Conservation (phyloP, 2,888 invertebrate species). For the Patella caerulea region DNA sequence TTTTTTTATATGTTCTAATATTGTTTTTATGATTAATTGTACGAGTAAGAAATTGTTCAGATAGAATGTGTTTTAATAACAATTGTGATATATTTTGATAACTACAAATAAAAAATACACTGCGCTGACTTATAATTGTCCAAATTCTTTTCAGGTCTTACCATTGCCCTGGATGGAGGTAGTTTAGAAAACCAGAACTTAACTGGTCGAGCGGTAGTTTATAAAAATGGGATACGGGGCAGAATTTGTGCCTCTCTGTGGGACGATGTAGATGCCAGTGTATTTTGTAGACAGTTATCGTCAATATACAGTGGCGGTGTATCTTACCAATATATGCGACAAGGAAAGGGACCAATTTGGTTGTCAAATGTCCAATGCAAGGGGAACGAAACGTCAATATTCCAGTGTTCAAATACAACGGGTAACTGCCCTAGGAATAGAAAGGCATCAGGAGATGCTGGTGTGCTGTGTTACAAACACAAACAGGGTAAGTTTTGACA, state of each 20-base stretch:
- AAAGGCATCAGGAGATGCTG: constrained; percentile 11
- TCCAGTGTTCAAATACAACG: constrained; percentile 41
- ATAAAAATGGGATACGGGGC: constrained; percentile 51
- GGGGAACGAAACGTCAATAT: constrained; percentile 19
- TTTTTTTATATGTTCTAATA: not conserved
- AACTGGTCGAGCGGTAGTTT: constrained; percentile 47
- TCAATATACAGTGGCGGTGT: too few relatives aligned
- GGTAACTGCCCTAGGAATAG: too few relatives aligned
- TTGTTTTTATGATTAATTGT: too few relatives aligned
- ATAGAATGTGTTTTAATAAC: too few relatives aligned
- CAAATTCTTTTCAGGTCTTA: constrained; percentile 34
- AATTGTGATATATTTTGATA: too few relatives aligned
- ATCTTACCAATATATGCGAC: too few relatives aligned
- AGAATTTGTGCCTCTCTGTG: constrained; percentile 52
- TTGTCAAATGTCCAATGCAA: constrained; percentile 23
- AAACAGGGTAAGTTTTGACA: constrained; percentile 11
- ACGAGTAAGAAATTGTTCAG: too few relatives aligned
- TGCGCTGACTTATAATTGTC: too few relatives aligned
- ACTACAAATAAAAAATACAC: too few relatives aligned
- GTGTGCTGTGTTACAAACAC: constrained; percentile 49
- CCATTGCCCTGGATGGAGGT: constrained; percentile 34
- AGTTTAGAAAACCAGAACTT: constrained; percentile 26
- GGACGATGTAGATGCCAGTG: constrained; percentile 50
- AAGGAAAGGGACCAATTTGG: constrained; percentile 5
- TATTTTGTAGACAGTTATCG: constrained; percentile 48